Conservation (phyloP, 2,113 vertebrate genomes). For the Calyptomena viridis region DNA sequence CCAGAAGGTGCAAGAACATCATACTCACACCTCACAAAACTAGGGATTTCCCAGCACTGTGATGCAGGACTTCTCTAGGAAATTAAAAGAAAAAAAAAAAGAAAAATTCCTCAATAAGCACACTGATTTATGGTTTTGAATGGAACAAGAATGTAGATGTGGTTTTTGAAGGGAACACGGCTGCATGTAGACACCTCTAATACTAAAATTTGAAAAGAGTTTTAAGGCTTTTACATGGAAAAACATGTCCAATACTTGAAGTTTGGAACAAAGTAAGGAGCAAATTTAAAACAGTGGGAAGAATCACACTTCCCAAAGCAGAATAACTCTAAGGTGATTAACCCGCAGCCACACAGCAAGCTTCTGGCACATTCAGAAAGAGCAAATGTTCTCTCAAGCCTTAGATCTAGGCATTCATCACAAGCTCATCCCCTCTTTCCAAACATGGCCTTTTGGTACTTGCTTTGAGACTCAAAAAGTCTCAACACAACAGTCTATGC, state of each 20-base stretch:
- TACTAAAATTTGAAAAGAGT: neutral
- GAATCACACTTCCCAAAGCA: neutral
- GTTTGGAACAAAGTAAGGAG: neutral
- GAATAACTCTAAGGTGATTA: neutral
- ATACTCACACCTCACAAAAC: neutral
- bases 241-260: neutral
- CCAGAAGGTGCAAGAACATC: neutral
- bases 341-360: neutral
- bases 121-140: neutral
- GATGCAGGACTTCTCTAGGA: neutral
- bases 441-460: neutral
- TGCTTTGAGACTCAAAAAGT: neutral
- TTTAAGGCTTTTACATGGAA: neutral
- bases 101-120: neutral
- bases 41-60: neutral
- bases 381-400: neutral
- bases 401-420: neutral
- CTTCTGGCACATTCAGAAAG: neutral
- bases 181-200: neutral
- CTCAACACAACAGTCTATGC: neutral
- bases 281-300: neutral
- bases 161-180: accelerated
- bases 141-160: neutral
- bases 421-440: neutral
- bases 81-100: neutral